Conservation (phyloP, 2,888 invertebrate species). For the Hipparchia semele region DNA sequence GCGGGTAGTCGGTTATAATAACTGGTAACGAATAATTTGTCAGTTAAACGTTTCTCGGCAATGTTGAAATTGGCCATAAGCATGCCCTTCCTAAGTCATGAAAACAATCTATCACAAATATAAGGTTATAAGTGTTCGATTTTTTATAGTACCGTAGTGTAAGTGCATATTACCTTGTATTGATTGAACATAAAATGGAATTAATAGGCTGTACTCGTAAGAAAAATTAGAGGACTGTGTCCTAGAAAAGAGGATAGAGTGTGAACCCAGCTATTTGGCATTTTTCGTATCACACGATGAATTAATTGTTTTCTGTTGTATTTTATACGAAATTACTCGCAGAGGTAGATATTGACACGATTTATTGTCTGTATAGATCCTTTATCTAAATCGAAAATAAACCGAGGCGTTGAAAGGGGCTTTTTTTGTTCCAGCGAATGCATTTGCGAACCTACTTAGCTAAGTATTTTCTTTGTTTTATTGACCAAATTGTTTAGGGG, state of each 20-base stretch:
- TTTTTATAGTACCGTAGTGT: too few species aligned
- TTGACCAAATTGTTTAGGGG: conserved; percentile 51
- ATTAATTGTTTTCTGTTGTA: conserved; percentile 60
- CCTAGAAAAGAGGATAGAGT: not conserved
- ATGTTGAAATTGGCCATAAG: too few species aligned
- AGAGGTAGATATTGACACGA: conserved; percentile 41
- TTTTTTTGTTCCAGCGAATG: conserved; percentile 27
- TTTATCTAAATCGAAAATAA: conserved; percentile 70
- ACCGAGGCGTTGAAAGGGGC: conserved; percentile 42
- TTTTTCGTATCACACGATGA: conserved; percentile 52
- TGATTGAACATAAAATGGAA: too few species aligned
- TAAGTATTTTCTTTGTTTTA: conserved; percentile 42
- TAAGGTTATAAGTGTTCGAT: too few species aligned
- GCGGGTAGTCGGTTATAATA: too few species aligned
- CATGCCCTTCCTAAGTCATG: too few species aligned
- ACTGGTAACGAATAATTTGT: too few species aligned
- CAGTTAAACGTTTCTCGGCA: too few species aligned
- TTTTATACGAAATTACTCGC: conserved; percentile 46
- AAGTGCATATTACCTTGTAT: too few species aligned
- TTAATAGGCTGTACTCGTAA: not conserved
- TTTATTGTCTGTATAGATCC: conserved; percentile 52
- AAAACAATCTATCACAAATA: too few species aligned
- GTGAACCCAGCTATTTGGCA: conserved; percentile 47
- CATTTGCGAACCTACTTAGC: conserved; percentile 28
- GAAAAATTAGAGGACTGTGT: not conserved